Base-by-base conservation (phyloP, 1,140 invertebrate species). In the Sitobion miscanthi region DNA sequence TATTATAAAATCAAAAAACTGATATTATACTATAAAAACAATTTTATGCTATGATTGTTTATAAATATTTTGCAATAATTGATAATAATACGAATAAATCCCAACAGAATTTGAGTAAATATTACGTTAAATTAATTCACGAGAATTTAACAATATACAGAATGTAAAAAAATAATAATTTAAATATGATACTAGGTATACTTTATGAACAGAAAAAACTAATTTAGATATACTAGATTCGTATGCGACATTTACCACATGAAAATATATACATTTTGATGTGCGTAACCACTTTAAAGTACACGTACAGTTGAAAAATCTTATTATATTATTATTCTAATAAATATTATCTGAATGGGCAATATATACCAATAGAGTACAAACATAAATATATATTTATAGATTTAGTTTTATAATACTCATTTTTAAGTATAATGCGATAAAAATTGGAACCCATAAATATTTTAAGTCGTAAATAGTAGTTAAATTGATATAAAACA, bases 381-480 rank as follows among this genome's bases (percentile, higher is more conserved):
- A 3, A 83, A 38, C 20, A 83, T 38, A 83, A 83, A 83, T 38
- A 83, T 83, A 23, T 35, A 83, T 83, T 83, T 83, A 83, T 83
- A 83, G 77, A 83, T 83, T 38, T 83, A 83, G 77, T 83, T 83
- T 83, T 83, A 38, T 21, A 83, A 83, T 83, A 23, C 77, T 38
- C n/a, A 83, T 83, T 38, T 83, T 83, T 23, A 17, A 77, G 62
- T n/a, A 83, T 38, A 38, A 35, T 83, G 35, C 35, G 77, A 83
- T 83, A 83, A 23, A 83, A 38, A 35, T 38, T 21, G n/a, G 77
- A 38, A 38, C n/a, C 21, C 20, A 83, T 83, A 83, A 83, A 83
- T 83, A 83, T 23, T 83, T 77, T n/a, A n/a, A 35, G 62, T 20
- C n/a, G n/a, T 77, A 77, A 77, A 77, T n/a, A n/a, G 14, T n/a